These are phyloP conservation scores for Urocitellus parryii DNA, from an alignment of 2,113 vertebrate species.

Conservation along the genomic window DNA sequence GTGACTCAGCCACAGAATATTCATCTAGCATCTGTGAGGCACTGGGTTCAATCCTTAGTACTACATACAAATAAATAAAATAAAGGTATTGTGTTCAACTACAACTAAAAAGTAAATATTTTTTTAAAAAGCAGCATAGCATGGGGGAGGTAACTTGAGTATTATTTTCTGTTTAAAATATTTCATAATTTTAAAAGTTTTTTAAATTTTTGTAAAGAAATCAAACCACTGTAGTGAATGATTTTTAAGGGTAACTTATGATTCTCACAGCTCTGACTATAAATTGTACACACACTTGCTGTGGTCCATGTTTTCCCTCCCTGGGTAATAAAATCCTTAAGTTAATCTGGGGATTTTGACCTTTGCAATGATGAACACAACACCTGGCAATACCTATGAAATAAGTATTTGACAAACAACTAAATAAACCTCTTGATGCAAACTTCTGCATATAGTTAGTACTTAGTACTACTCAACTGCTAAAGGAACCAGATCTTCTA, in stretches of 20 bases:
- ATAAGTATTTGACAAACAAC: neutral
- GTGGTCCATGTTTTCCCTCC: neutral
- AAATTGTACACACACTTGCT: neutral
- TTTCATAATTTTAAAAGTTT: conserved; percentile 21
- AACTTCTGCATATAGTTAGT: neutral
- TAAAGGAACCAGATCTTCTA: neutral
- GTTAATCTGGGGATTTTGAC: neutral
- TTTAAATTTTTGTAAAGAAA: neutral
- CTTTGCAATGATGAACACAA: neutral
- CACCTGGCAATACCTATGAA: neutral
- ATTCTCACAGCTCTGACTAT: neutral
- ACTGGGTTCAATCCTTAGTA: no score
- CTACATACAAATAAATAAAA: no score
- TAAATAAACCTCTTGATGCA: neutral
- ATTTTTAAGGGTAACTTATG: conserved; percentile 9
- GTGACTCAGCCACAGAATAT: no score
- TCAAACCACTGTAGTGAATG: neutral
- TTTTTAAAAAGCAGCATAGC: no score
- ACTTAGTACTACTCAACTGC: neutral
- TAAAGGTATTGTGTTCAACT: no score
- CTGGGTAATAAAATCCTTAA: neutral
- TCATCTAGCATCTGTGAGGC: no score
- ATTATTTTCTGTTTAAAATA: conserved; percentile 26
- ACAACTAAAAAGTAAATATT: no score
- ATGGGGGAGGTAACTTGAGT: neutral